Evolutionary conservation across 2,888 invertebrate genomes (phyloP), one percentile per base, ranked within the genome.

Genomic region (Phoronis australis): DNA sequence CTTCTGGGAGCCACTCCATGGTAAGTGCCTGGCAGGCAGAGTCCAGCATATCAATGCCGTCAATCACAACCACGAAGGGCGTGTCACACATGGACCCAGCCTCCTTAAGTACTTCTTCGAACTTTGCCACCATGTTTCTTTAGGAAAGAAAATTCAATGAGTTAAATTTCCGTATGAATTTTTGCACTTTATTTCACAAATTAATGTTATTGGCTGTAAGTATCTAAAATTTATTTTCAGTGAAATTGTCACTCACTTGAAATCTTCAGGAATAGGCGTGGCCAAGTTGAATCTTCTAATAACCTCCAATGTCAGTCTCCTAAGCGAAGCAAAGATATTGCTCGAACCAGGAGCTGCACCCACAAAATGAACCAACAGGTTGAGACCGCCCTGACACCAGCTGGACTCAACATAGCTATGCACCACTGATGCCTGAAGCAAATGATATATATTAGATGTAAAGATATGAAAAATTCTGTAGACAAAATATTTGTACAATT

Each of bases 1-100:
- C 53, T 6, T 61, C 54, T 24, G 76, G 75, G 27, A 78, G 52
- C 76, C 76, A 77, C 42, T 71, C 68, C 48, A 77, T 51, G 44
- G 59, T 65, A 41, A 65, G 65, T 4, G 73, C 71, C 41, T 73
- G 64, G 46, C 71, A 57, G 6, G 59, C 61, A 41, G 65, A 57
- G 26, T 71, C 66, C 62, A 77, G 67, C 26, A 64, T 52, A 48
- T 78, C 76, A 25, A 76, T 48, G 12, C 76, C 77, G 61, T 78
- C 78, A n/a, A 78, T 55, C 48, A 76, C 64, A 6, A 78, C 35
- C 5, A 73, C 60, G 9, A 77, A 53, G 1, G 62, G 65, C 3
- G 64, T 54, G 9, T 51, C 43, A 48, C 59, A 61, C 38, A 58
- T 24, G 6, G 51, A 47, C 2, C 58, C 63, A 15, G 63, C 63